These are phyloP conservation scores for Staurois parvus DNA, from an alignment of 2,797 vertebrate genomes.

Conservation along the genomic window DNA sequence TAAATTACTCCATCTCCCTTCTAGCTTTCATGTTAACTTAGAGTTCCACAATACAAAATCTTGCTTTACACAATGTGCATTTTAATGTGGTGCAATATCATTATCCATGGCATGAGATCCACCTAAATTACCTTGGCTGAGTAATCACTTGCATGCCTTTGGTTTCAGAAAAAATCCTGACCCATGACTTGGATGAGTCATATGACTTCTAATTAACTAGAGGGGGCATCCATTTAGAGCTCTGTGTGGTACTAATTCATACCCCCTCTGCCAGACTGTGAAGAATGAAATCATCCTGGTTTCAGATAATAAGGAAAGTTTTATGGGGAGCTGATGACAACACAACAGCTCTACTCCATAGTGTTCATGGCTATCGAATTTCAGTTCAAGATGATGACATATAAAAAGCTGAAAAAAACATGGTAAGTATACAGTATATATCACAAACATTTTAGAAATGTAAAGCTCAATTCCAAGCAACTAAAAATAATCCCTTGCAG, in stretches of 20 bases:
- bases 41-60: not conserved
- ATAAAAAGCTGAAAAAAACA: not conserved
- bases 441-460: not conserved
- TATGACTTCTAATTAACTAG: slow-evolving; percentile 40
- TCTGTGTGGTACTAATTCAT: slow-evolving; percentile 63
- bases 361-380: slow-evolving; percentile 5
- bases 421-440: too few species aligned
- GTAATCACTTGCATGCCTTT: slow-evolving; percentile 51
- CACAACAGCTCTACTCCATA: slow-evolving; percentile 26
- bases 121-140: slow-evolving; percentile 49
- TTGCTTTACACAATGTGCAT: not conserved
- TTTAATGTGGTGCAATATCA: not conserved
- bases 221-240: slow-evolving; percentile 12
- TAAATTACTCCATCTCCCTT: not conserved
- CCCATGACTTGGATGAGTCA: slow-evolving; percentile 49
- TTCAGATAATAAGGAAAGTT: slow-evolving; percentile 76
- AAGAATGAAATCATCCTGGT: slow-evolving; percentile 74
- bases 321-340: slow-evolving; percentile 70
- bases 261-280: slow-evolving; percentile 41
- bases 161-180: slow-evolving; percentile 20
- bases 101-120: slow-evolving; percentile 10
- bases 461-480: too few species aligned
- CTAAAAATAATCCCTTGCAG: too few species aligned
- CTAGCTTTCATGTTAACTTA: not conserved
- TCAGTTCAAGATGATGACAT: not conserved